Conservation (phyloP, 2,797 vertebrate species). For the Crypturellus tataupa region DNA sequence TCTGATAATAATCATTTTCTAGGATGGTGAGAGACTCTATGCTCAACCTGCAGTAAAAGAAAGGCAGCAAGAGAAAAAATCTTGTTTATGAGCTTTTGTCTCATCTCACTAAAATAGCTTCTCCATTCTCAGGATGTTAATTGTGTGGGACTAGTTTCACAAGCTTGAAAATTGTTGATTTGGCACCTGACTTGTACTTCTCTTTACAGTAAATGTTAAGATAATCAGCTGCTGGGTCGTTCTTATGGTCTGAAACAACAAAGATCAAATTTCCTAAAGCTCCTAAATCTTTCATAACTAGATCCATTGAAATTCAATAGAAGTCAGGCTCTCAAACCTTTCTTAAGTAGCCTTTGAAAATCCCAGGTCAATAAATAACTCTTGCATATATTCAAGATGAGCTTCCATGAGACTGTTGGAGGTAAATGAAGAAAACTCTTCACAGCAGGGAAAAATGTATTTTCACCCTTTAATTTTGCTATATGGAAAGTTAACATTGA, state of each 20-base stretch:
- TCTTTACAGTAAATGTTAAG: not conserved
- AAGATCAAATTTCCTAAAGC: constrained; percentile 38
- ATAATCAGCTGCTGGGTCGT: constrained; percentile 36
- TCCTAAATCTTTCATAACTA: constrained; percentile 31
- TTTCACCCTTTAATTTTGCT: not conserved
- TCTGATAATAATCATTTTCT: not conserved
- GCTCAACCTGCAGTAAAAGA: not conserved
- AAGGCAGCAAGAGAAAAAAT: not conserved
- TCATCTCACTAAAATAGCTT: constrained; percentile 10
- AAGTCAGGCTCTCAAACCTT: not conserved
- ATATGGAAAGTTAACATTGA: not conserved
- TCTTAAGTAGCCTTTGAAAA: constrained; percentile 32
- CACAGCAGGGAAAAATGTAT: not conserved
- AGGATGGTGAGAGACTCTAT: not conserved
- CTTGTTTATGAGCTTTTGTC: not conserved
- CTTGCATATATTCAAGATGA: not conserved
- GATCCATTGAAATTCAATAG: constrained; percentile 20
- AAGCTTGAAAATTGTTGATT: constrained; percentile 55
- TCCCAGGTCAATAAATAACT: constrained; percentile 16
- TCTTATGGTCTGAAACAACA: constrained; percentile 19
- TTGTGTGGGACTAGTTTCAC: constrained; percentile 12
- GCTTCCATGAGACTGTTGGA: not conserved
- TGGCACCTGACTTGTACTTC: not conserved
- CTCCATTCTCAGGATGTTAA: constrained; percentile 24
- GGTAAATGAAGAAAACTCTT: not conserved